Conservation (phyloP, 2,888 invertebrate species). For the Belgica antarctica region DNA sequence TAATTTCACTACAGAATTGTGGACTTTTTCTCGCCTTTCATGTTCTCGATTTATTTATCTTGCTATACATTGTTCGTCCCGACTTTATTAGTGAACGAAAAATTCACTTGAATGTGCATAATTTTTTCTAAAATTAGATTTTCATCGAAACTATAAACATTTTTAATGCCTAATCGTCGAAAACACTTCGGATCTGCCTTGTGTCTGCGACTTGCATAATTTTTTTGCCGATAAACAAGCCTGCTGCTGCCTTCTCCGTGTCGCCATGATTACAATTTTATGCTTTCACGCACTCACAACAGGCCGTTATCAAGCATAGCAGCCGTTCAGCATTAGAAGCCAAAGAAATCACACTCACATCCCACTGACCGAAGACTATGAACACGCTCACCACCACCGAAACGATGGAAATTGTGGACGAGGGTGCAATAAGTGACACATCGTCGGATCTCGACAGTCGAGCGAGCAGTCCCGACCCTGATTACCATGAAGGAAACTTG, state of each 20-base stretch:
- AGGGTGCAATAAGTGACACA: constrained; percentile 61
- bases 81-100: neutral
- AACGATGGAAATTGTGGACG: constrained; percentile 70
- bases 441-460: constrained; percentile 81
- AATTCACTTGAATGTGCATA: constrained; percentile 24
- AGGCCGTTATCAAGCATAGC: constrained; percentile 10
- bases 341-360: constrained; percentile 24
- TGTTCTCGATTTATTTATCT: constrained; percentile 22
- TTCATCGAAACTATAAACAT: constrained; percentile 23
- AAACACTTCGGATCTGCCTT: too few relatives aligned
- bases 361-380: constrained; percentile 13
- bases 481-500: constrained; percentile 79
- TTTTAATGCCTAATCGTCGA: neutral
- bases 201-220: too few relatives aligned
- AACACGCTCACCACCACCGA: constrained; percentile 53
- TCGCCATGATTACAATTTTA: neutral
- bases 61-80: neutral
- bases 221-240: neutral
- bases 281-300: neutral
- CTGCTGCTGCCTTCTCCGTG: neutral
- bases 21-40: neutral
- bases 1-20: too few relatives aligned
- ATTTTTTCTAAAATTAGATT: constrained; percentile 10
- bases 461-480: constrained; percentile 75
- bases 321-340: constrained; percentile 14